Evolutionary conservation across 2,888 invertebrate genomes (phyloP).

Genomic region (Microplitis deprimator): DNA sequence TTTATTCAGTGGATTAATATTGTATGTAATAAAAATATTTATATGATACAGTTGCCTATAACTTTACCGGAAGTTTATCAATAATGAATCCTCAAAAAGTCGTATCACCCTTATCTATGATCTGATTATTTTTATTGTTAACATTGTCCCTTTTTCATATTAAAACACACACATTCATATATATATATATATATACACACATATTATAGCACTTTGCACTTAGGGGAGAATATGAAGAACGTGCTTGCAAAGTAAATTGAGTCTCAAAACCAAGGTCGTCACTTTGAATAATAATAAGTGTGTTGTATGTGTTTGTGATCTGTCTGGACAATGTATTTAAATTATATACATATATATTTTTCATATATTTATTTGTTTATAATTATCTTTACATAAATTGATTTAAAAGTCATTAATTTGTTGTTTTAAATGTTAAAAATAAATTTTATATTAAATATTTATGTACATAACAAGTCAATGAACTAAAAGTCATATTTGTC

Average conservation of each 20-base stretch:
- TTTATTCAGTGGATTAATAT: too few species aligned
- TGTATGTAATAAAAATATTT: too few species aligned
- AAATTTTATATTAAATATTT: background rate
- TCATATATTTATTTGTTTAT: background rate
- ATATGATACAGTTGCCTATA: background rate
- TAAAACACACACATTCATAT: background rate
- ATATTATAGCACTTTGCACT: background rate
- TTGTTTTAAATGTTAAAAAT: background rate
- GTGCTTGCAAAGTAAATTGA: conserved; percentile 25
- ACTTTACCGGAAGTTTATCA: conserved; percentile 20
- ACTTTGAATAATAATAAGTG: conserved; percentile 20
- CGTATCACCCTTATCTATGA: background rate
- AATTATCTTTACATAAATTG: background rate
- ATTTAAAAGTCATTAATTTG: background rate
- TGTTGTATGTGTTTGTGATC: conserved; percentile 15
- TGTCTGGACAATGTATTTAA: conserved; percentile 9
- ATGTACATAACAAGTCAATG: background rate
- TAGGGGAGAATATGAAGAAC: conserved; percentile 10
- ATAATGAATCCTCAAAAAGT: background rate
- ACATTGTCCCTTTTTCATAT: background rate
- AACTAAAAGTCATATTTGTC: background rate
- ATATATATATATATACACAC: background rate
- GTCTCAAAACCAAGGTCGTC: conserved; percentile 16
- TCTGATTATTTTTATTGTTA: background rate
- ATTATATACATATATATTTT: background rate